These are phyloP conservation scores for Magallana ariakensis DNA, from an alignment of 1,140 invertebrate genomes.

Conservation along the genomic window DNA sequence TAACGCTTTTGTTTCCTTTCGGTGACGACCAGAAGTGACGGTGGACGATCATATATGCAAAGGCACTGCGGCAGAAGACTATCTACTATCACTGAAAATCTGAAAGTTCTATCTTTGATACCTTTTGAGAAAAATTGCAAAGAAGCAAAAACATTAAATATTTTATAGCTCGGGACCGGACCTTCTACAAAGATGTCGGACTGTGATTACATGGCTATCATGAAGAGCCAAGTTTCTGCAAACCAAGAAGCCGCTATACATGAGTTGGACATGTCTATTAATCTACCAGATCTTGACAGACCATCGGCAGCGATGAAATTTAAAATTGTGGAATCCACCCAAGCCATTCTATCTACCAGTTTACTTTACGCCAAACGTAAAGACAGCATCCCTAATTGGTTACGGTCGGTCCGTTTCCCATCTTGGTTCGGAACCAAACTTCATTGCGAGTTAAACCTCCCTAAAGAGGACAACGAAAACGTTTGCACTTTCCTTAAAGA, in stretches of 20 bases:
- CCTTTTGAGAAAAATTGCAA: too few relatives aligned
- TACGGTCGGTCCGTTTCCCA: neutral
- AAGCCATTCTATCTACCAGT: neutral
- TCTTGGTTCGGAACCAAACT: neutral
- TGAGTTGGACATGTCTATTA: neutral
- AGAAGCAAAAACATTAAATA: too few relatives aligned
- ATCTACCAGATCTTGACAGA: neutral
- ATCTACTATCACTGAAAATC: too few relatives aligned
- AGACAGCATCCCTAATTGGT: neutral
- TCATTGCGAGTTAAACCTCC: neutral
- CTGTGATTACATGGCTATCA: neutral
- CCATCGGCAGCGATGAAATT: neutral
- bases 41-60: too few relatives aligned
- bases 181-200: too few relatives aligned
- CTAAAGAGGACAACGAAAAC: neutral
- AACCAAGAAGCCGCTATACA: neutral
- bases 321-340: neutral
- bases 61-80: too few relatives aligned
- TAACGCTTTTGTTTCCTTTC: too few relatives aligned
- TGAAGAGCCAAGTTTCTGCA: neutral
- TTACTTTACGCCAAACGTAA: neutral
- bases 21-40: too few relatives aligned
- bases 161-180: too few relatives aligned
- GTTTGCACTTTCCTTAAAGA: neutral
- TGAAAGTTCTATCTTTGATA: too few relatives aligned